Conservation (phyloP, 2,888 invertebrate genomes). For the Dinocampus coccinellae region DNA sequence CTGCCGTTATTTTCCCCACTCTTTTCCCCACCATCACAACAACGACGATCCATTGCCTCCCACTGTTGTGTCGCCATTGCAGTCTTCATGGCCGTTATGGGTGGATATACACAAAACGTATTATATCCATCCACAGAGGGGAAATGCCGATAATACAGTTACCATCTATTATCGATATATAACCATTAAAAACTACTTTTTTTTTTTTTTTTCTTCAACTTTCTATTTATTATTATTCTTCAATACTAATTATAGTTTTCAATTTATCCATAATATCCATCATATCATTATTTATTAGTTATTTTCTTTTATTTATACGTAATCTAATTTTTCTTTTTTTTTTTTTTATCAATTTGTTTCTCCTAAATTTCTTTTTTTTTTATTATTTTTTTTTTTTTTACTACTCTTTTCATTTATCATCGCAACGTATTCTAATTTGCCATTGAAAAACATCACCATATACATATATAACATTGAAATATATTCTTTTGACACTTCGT, state of each 20-base stretch:
- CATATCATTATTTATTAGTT: no score
- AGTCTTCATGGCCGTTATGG: slow-evolving; percentile 23
- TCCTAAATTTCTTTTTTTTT: neutral
- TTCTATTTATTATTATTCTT: neutral
- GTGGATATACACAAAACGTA: slow-evolving; percentile 4
- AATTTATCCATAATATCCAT: no score
- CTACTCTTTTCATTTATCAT: neutral
- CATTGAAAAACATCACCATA: neutral
- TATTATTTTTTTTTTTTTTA: neutral
- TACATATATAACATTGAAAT: neutral
- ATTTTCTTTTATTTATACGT: no score
- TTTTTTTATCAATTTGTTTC: neutral
- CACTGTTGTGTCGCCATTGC: slow-evolving; percentile 21
- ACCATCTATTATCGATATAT: neutral
- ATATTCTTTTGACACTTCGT: neutral
- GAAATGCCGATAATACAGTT: slow-evolving; percentile 9
- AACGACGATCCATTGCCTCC: slow-evolving; percentile 1
- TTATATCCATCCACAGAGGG: neutral
- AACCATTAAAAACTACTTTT: neutral
- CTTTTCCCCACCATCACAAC: slow-evolving; percentile 18
- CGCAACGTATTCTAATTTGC: neutral
- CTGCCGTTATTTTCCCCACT: slow-evolving; percentile 10
- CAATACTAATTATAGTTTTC: no score
- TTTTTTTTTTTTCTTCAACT: neutral
- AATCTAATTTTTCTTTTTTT: neutral